phyloP scores from a whole-genome alignment of 2,113 vertebrate genomes.

The Tyrannus savana region DNA sequence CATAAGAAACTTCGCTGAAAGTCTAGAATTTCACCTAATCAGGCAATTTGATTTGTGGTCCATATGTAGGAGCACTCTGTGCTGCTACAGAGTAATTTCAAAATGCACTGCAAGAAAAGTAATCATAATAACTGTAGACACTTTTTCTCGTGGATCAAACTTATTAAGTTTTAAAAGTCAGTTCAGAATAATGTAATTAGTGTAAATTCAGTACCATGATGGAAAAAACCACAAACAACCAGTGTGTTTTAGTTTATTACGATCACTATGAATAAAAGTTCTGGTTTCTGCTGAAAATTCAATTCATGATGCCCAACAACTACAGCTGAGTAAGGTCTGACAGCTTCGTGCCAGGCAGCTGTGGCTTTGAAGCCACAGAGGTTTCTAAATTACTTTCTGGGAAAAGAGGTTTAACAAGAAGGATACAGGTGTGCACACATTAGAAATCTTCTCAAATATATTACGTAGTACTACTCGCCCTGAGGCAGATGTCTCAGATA shows the following conservation, averaged over 20 bases:
- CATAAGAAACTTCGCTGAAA: constrained; percentile 21
- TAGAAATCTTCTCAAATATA: neutral
- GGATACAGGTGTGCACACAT: rapidly evolving
- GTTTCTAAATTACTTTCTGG: neutral
- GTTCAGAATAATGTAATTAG: constrained; percentile 1
- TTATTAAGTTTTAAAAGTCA: constrained; percentile 19
- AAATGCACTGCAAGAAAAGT: constrained; percentile 13
- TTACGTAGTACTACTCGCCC: neutral
- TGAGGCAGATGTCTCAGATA: neutral
- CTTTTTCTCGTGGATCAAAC: neutral
- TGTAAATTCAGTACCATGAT: neutral
- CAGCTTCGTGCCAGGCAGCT: neutral
- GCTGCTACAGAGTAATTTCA: neutral
- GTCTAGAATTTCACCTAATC: constrained; percentile 55
- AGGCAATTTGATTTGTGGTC: constrained; percentile 33
- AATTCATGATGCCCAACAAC: neutral
- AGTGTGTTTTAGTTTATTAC: neutral
- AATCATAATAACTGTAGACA: neutral
- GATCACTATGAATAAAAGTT: neutral
- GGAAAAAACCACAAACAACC: neutral
- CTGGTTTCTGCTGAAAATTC: constrained; percentile 5
- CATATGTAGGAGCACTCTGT: neutral
- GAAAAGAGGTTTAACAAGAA: neutral
- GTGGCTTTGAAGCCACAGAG: neutral
- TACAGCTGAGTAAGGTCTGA: neutral